phyloP scores from a whole-genome alignment of 1,140 invertebrate species.

The Pachyrhynchus sulphureomaculatus region DNA sequence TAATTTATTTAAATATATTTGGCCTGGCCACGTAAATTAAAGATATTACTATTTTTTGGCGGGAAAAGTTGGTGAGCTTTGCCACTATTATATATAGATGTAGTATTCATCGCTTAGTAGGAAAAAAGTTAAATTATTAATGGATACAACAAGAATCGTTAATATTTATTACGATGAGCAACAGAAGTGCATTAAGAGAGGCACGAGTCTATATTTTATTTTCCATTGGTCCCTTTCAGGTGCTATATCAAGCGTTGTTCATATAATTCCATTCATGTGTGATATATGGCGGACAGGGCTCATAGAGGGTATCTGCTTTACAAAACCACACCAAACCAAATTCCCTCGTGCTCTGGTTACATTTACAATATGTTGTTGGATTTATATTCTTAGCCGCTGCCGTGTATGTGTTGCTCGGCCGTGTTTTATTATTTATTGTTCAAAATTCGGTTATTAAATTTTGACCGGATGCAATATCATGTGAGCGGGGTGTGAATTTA shows the following conservation, averaged over 20 bases:
- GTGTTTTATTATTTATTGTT: slow-evolving; percentile 16
- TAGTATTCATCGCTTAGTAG: too few species aligned
- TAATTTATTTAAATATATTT: too few species aligned
- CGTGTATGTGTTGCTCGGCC: not conserved
- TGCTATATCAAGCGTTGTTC: slow-evolving; percentile 18
- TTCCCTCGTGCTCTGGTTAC: slow-evolving; percentile 6
- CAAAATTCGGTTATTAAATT: slow-evolving; percentile 11
- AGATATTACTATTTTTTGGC: too few species aligned
- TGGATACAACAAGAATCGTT: too few species aligned
- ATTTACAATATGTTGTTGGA: slow-evolving; percentile 21
- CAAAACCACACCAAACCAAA: slow-evolving; percentile 11
- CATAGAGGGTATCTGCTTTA: slow-evolving; percentile 17
- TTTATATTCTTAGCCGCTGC: slow-evolving; percentile 14
- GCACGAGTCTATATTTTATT: slow-evolving; percentile 11
- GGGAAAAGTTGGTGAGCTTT: too few species aligned
- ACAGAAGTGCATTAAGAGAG: too few species aligned
- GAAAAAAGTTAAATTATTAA: too few species aligned
- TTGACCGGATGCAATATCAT: slow-evolving; percentile 6
- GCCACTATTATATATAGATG: too few species aligned
- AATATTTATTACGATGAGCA: too few species aligned
- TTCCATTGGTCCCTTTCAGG: slow-evolving; percentile 9
- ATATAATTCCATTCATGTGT: slow-evolving; percentile 19
- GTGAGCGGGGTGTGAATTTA: slow-evolving; percentile 6
- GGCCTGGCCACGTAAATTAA: too few species aligned
- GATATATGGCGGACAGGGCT: slow-evolving; percentile 19